Percentiles rank a stretch among this genome's conserved stretches.
Evolutionary conservation across 2,113 vertebrate species (phyloP).

Genomic region (Mugil cephalus): DNA sequence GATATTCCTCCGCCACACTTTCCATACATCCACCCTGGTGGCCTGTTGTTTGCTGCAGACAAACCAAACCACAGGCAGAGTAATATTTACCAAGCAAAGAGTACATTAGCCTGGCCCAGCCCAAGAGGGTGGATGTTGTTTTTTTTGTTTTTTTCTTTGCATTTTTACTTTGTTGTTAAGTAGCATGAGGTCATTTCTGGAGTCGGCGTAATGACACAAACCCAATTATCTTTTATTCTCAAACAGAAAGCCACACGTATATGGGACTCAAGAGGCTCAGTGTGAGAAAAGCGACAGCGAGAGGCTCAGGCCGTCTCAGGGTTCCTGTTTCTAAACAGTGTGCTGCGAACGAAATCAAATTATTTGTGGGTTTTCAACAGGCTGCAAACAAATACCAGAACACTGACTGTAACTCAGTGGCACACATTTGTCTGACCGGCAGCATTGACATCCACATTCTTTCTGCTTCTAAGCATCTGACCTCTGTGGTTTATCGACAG

Average conservation of each 20-base stretch:
- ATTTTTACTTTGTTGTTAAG: constrained; percentile 57
- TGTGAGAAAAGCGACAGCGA: constrained; percentile 42
- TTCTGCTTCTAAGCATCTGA: constrained; percentile 18
- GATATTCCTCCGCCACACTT: constrained; percentile 53
- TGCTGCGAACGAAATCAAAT: constrained; percentile 40
- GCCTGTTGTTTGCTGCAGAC: constrained; percentile 71
- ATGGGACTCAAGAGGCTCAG: constrained; percentile 1
- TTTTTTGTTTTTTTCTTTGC: constrained; percentile 22
- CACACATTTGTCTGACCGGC: constrained; percentile 4
- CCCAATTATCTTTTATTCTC: constrained; percentile 43
- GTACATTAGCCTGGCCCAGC: constrained; percentile 22
- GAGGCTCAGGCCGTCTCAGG: constrained; percentile 38
- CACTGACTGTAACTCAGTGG: constrained; percentile 9
- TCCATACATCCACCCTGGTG: constrained; percentile 59
- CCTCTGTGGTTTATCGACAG: neutral
- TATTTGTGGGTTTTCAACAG: constrained; percentile 6
- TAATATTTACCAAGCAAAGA: constrained; percentile 60
- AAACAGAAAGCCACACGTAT: constrained; percentile 22
- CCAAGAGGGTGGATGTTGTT: constrained; percentile 14
- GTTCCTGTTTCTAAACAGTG: constrained; percentile 19
- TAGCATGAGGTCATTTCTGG: constrained; percentile 58
- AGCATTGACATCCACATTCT: constrained; percentile 16
- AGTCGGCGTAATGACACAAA: constrained; percentile 44
- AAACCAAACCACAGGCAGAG: constrained; percentile 57
- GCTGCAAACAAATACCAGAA: constrained; percentile 25